Base-by-base conservation (phyloP, 2,888 invertebrate genomes). In the Smittia aterrima region DNA sequence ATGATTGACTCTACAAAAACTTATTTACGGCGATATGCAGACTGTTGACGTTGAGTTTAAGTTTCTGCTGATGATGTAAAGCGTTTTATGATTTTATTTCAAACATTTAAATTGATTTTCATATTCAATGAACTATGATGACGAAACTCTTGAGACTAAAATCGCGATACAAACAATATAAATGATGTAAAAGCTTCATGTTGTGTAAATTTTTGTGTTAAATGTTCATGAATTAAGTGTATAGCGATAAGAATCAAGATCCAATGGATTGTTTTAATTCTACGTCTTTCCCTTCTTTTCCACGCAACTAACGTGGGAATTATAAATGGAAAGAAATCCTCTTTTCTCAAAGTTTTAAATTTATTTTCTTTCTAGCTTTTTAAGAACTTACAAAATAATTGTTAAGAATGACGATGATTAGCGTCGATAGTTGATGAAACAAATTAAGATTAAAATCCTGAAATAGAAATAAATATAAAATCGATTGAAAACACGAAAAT, bases 141-240 rank as follows among this genome's bases (percentile, higher is more conserved):
- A 72, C 25, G 72, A 72, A 72, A 72, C 72, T 72, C 72, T 72
- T 72, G 72, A 72, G 72, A 72, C 72, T 72, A 72, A 72, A 72
- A 58, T 72, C 27, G 64, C 25, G 32, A 72, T 62, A 71, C 54
- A 72, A 72, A 54, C 25, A 53, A 32, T 25, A 40, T 24, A 70
- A 70, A 70, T 22, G 58, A 20, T 58, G 58, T 22, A 22, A 13
- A 58, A 58, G 22, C 22, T 58, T 22, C 47, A 25, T 40, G 66
- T 67, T 40, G 66, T 67, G 66, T 67, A 67, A 18, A 67, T 20
- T 67, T 67, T 32, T 67, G 66, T 67, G 16, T 67, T n/a, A n/a
- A n/a, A 47, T 47, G 47, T 47, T 47, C 13, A n/a, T 47, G 47
- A 9, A 32, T n/a, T 47, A 47, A 16, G 16, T 47, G 47, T 47